Evolutionary conservation across 2,888 invertebrate genomes (phyloP).

Genomic region (Melipona bicolor): DNA sequence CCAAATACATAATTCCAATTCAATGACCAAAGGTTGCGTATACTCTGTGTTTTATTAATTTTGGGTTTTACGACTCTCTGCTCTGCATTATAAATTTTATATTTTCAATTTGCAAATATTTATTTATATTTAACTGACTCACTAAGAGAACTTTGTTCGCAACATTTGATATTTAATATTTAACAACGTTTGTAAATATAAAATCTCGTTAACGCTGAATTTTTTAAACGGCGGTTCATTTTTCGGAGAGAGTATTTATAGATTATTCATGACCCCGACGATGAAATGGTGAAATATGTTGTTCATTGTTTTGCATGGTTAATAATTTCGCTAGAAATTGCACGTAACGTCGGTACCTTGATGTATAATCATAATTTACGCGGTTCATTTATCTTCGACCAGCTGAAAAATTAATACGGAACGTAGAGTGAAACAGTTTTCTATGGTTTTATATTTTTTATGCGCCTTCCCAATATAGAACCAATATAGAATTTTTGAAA

Average conservation of each 20-base stretch:
- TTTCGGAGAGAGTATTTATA: not conserved
- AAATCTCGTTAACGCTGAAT: not conserved
- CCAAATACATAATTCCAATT: too few species aligned
- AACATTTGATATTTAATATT: not conserved
- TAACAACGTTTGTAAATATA: not conserved
- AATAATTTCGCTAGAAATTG: not conserved
- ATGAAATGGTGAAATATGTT: not conserved
- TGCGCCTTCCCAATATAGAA: too few species aligned
- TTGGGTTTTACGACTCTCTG: not conserved
- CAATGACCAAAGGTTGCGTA: too few species aligned
- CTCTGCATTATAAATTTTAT: not conserved
- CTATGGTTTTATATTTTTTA: too few species aligned
- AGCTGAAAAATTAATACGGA: too few species aligned
- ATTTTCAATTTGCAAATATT: not conserved
- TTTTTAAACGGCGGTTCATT: not conserved
- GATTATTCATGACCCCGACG: not conserved
- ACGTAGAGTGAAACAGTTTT: too few species aligned
- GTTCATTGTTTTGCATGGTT: not conserved
- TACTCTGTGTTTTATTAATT: not conserved
- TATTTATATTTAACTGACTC: not conserved
- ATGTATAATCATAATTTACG: too few species aligned
- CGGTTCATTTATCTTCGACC: too few species aligned
- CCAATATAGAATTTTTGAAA: too few species aligned
- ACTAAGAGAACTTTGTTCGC: not conserved
- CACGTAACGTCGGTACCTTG: not conserved